Conservation (phyloP, 2,113 vertebrate species). For the Rhabdornis inornatus region DNA sequence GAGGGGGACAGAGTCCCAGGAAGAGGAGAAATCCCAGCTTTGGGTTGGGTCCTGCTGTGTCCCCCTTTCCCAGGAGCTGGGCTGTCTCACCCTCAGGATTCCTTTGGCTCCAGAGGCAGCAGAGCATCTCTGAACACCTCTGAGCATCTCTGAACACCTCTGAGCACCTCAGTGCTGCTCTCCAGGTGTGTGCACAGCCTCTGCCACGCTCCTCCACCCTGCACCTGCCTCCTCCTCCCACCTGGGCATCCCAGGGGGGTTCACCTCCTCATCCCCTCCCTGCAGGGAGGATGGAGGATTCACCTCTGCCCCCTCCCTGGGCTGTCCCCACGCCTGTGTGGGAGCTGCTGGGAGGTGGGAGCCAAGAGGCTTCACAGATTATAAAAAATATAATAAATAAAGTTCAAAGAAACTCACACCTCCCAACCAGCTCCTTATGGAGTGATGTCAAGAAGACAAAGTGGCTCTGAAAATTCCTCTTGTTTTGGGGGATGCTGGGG, state of each 20-base stretch:
- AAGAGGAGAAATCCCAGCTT: neutral
- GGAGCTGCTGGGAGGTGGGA: neutral
- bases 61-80: neutral
- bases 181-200: neutral
- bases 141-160: no score
- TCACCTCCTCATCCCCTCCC: neutral
- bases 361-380: neutral
- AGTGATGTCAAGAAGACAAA: neutral
- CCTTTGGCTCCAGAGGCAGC: neutral
- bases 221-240: rapidly evolving
- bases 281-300: neutral
- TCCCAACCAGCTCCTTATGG: neutral
- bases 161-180: rapidly evolving
- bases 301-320: neutral
- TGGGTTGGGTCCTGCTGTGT: rapidly evolving
- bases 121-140: neutral
- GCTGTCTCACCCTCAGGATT: neutral
- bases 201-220: rapidly evolving
- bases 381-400: neutral
- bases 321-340: rapidly evolving
- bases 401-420: neutral
- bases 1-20: neutral
- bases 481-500: neutral
- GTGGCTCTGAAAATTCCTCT: neutral
- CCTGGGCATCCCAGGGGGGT: neutral